These are phyloP conservation scores for Menidia menidia DNA, from an alignment of 2,797 vertebrate genomes.

Conservation along the genomic window DNA sequence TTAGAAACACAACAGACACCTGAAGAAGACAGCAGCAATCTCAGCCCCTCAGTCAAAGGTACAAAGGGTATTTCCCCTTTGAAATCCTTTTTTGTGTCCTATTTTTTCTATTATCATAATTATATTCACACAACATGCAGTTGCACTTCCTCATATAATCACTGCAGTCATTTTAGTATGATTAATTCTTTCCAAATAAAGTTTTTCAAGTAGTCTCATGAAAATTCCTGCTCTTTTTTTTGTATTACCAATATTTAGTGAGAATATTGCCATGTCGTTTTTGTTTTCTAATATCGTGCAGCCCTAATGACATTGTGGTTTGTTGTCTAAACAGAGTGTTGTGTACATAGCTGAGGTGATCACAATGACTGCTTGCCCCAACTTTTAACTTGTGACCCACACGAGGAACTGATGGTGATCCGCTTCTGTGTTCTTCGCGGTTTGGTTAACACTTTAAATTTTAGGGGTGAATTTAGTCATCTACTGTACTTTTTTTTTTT, in stretches of 20 bases:
- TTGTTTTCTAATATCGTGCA: background rate
- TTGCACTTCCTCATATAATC: background rate
- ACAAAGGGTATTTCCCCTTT: too few species aligned
- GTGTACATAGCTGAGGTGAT: slow-evolving; percentile 56
- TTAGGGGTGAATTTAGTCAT: slow-evolving; percentile 56
- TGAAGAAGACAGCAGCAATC: too few species aligned
- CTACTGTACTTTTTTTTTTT: slow-evolving; percentile 56
- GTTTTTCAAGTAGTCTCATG: too few species aligned
- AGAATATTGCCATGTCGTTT: background rate
- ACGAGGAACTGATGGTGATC: slow-evolving; percentile 64
- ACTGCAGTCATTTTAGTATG: background rate
- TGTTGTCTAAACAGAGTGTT: background rate
- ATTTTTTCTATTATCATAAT: background rate
- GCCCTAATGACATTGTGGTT: slow-evolving; percentile 17
- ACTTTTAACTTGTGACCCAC: slow-evolving; percentile 48
- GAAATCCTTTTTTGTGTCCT: too few species aligned
- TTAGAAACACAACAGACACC: background rate
- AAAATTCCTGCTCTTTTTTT: too few species aligned
- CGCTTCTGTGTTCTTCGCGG: slow-evolving; percentile 59
- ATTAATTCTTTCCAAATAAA: background rate
- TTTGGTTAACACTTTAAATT: slow-evolving; percentile 59
- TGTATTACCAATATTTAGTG: background rate
- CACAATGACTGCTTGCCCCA: slow-evolving; percentile 36
- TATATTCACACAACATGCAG: background rate
- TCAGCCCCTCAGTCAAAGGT: too few species aligned